Base-by-base conservation (phyloP, 2,888 invertebrate genomes). In the Spisula subtruncata region DNA sequence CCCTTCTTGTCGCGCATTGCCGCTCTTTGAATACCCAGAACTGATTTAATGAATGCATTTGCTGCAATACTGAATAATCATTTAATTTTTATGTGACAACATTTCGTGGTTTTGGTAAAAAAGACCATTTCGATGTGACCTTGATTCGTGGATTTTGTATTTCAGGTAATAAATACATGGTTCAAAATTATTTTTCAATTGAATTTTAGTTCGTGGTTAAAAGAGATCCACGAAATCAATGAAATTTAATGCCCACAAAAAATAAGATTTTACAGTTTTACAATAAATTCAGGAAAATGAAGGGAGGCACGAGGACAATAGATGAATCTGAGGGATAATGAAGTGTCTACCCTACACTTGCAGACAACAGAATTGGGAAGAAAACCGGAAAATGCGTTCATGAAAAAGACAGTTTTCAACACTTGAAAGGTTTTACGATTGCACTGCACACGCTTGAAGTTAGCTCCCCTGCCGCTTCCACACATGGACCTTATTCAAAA, bases 351-450 rank as follows among this genome's bases (percentile, higher is more conserved):
- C 8, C 32, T 35, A 75, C 18, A 75, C 18, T 75, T 75, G 75
- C 75, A 32, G 75, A 75, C 75, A 75, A 32, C 32, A 75, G 20
- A 75, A 75, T 8, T 2, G 16, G 75, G 16, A 75, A 14, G 75
- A 75, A 75, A 18, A 18, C 75, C 75, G 75, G 75, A 75, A 75
- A 75, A 35, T 75, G 75, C 75, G 75, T 75, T 75, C 75, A 75
- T 75, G 35, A 75, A 75, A 75, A 75, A 75, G 75, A 32, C 75
- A 75, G 75, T 32, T 75, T 60, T 75, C 29, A 75, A 35, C 75
- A 75, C 35, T 75, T 75, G 25, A 75, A 75, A 12, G 75, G 75
- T 32, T 75, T 75, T 75, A 75, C 16, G 75, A 75, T 75, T 32
- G 32, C 18, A 4, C 75, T 4, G 12, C 75, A 75, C 75, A 75